Conservation (phyloP, 2,888 invertebrate genomes). For the Lacanobia oleracea region DNA sequence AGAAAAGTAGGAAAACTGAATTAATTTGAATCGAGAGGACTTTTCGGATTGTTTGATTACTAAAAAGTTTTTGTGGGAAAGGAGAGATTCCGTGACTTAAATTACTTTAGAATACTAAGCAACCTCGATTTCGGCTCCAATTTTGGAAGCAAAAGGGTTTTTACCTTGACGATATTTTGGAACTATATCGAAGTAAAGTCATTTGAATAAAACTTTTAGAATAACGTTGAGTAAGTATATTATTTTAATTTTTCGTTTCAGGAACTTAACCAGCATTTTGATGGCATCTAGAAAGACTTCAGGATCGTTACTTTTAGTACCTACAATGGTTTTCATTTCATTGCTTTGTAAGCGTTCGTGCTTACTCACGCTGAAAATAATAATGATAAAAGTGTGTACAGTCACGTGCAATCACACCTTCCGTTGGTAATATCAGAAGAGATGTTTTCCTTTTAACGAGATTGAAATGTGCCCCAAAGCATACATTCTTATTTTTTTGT, state of each 20-base stretch:
- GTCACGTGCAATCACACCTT: not conserved
- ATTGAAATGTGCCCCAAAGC: not conserved
- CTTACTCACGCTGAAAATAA: not conserved
- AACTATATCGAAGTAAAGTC: not conserved
- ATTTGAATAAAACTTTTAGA: not conserved
- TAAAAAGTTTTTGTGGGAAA: conserved; percentile 22
- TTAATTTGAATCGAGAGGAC: conserved; percentile 23
- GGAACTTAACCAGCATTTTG: not conserved
- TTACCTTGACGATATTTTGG: not conserved
- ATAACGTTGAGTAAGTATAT: not conserved
- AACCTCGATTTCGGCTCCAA: not conserved
- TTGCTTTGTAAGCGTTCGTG: conserved; percentile 1
- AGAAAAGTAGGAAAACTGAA: not conserved
- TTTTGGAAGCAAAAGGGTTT: not conserved
- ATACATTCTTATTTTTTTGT: no score
- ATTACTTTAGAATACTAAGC: conserved; percentile 35
- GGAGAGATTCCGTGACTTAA: conserved; percentile 18
- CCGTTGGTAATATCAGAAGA: not conserved
- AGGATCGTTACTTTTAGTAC: not conserved
- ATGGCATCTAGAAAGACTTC: not conserved
- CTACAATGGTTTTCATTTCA: conserved; percentile 24
- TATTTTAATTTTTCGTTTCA: not conserved
- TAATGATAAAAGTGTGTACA: conserved; percentile 16
- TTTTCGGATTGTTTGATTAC: conserved; percentile 23
- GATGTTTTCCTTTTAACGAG: not conserved